These are phyloP conservation scores for Leptoclinus maculatus DNA, from an alignment of 2,797 vertebrate genomes.

Conservation along the genomic window DNA sequence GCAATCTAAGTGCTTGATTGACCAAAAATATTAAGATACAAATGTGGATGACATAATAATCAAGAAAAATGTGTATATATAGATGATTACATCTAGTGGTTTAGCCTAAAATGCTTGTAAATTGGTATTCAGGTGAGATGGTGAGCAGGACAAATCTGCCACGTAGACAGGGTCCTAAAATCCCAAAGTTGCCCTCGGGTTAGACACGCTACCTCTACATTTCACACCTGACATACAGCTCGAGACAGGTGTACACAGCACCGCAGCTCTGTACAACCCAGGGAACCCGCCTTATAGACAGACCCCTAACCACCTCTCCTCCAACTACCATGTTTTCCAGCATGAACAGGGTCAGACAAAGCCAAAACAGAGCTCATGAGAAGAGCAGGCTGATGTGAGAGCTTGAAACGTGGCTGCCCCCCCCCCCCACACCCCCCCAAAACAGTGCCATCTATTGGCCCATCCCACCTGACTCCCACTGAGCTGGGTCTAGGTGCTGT, in stretches of 20 bases:
- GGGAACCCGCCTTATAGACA: background rate
- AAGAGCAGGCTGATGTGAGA: constrained; percentile 5
- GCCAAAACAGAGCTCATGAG: background rate
- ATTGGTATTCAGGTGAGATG: background rate
- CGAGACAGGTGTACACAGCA: constrained; percentile 37
- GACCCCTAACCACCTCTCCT: background rate
- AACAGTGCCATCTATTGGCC: constrained; percentile 62
- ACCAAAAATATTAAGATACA: background rate
- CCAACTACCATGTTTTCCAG: background rate
- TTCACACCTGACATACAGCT: constrained; percentile 56
- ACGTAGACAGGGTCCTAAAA: background rate
- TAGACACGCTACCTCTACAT: constrained; percentile 41
- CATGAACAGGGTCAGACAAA: constrained; percentile 3
- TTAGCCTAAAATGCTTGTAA: background rate
- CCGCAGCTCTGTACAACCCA: background rate
- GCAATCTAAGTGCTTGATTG: background rate
- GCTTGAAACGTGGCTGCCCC: constrained; percentile 46
- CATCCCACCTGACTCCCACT: constrained; percentile 20
- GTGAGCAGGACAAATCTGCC: constrained; percentile 5
- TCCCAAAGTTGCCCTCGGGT: constrained; percentile 1
- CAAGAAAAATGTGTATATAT: background rate
- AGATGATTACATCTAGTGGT: background rate
- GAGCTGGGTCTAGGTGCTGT: constrained; percentile 1
- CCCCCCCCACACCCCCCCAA: constrained; percentile 5
- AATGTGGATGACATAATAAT: background rate